Base-by-base conservation (phyloP, 2,797 vertebrate species). In the Hemibagrus guttatus region DNA sequence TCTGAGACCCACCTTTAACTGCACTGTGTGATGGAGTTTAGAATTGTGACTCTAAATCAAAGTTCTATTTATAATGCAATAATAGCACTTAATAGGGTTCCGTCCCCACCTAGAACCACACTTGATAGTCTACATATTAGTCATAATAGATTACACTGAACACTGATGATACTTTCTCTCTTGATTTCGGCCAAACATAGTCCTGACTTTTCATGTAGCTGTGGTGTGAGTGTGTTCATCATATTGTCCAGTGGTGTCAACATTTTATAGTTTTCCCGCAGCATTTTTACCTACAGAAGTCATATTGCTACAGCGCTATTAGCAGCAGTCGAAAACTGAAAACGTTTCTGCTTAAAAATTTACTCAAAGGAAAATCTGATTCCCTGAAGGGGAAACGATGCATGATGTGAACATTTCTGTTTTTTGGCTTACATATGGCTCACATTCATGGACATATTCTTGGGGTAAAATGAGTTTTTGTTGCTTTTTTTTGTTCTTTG, bases 1-100 rank as follows among this genome's bases (percentile, higher is more conserved):
- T 98, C 91, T 98, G 93, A 94, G 14, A 59, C 35, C 19, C 31
- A 26, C 13, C 35, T 42, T 6, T n/a, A 63, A 46, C 23, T 2
- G 9, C 54, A 46, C 1, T 0, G 31, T 63, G 79, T 17, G 52
- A 81, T 2, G 8, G 31, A 81, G 46, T 4, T 58, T 5, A 9
- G 13, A 78, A 56, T 31, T 5, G 4, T 23, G 3, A 6, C 2
- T 39, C 39, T 35, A 14, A 28, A 75, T 52, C 46, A 28, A 54
- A 52, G 2, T 8, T 28, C 0, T n/a, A 52, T n/a, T n/a, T 49
- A 46, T 59, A 8, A 39, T 13, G 0, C 31, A 39, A 26, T 13
- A 42, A 81, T 28, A 23, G 23, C 59, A 49, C 6, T 16, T 11
- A 12, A 8, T 2, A 19, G 14, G 23, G 8, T 13, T 23, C 19